Evolutionary conservation across 37 sponge, comb jelly and placozoan species (phyloP).

Genomic region (Halisarca cf. caerulea): DNA sequence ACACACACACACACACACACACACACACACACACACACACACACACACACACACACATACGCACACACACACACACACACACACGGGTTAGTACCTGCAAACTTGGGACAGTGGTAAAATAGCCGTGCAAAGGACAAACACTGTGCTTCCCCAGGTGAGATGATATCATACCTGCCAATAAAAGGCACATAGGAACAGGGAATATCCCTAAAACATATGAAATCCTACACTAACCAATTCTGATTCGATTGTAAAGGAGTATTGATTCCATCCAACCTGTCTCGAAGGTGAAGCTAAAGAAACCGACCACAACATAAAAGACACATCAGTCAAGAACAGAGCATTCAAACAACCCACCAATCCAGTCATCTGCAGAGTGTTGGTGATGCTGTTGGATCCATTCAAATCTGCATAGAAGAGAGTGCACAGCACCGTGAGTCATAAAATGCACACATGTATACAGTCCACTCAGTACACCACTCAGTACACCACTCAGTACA

Average conservation of each 20-base stretch:
- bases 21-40: slow-evolving; percentile 20
- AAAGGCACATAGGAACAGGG: neutral
- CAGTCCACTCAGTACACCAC: neutral
- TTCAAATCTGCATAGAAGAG: too few species aligned
- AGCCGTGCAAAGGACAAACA: slow-evolving; percentile 78
- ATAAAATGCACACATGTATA: too few species aligned
- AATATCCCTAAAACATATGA: neutral
- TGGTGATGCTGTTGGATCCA: slow-evolving; percentile 31
- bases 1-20: too few species aligned
- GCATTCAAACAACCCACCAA: slow-evolving; percentile 35
- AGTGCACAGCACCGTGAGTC: too few species aligned
- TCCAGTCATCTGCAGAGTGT: slow-evolving; percentile 47
- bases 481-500: neutral
- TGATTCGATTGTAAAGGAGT: neutral
- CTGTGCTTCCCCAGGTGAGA: slow-evolving; percentile 87
- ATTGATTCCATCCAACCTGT: slow-evolving; percentile 52
- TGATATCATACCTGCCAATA: slow-evolving; percentile 64
- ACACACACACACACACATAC: neutral
- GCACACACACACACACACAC: neutral
- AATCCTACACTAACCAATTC: slow-evolving; percentile 50
- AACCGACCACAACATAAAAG: neutral
- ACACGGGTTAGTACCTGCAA: slow-evolving; percentile 51
- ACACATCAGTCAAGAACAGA: neutral
- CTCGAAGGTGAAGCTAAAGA: slow-evolving; percentile 39
- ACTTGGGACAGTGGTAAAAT: slow-evolving; percentile 69